A percentile compares a stretch with the other conserved stretches of the same genome.
Conservation (phyloP, 2,888 invertebrate genomes). For the Tenodera sinensis region DNA sequence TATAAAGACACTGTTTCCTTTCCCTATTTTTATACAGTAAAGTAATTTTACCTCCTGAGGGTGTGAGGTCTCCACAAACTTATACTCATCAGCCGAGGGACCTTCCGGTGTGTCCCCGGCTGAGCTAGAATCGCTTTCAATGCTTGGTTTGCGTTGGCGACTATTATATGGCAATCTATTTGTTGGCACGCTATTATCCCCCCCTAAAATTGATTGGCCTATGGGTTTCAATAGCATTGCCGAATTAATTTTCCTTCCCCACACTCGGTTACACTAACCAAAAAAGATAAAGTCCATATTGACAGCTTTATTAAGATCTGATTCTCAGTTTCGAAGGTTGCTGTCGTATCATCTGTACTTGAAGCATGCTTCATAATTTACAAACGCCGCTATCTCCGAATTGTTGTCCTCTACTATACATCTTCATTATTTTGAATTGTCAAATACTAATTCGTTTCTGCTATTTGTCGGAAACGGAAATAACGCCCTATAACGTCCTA, state of each 20-base stretch:
- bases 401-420: background rate
- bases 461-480: background rate
- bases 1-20: no score
- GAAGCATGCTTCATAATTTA: background rate
- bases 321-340: background rate
- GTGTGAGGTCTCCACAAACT: conserved; percentile 42
- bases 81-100: conserved; percentile 40
- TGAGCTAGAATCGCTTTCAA: conserved; percentile 33
- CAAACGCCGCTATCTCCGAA: background rate
- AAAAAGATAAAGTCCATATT: background rate
- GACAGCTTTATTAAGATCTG: background rate
- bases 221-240: conserved; percentile 24
- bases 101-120: conserved; percentile 34
- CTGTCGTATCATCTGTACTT: background rate
- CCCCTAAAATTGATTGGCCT: conserved; percentile 22
- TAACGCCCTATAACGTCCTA: background rate
- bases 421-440: background rate
- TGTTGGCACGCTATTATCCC: conserved; percentile 20
- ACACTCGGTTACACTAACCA: background rate
- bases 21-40: no score
- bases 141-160: conserved; percentile 35
- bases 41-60: conserved; percentile 38
- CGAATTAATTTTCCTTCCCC: background rate
- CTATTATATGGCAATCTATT: conserved; percentile 27
- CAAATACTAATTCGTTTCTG: background rate